Conservation (phyloP, 2,113 vertebrate genomes). For the Colossoma macropomum region DNA sequence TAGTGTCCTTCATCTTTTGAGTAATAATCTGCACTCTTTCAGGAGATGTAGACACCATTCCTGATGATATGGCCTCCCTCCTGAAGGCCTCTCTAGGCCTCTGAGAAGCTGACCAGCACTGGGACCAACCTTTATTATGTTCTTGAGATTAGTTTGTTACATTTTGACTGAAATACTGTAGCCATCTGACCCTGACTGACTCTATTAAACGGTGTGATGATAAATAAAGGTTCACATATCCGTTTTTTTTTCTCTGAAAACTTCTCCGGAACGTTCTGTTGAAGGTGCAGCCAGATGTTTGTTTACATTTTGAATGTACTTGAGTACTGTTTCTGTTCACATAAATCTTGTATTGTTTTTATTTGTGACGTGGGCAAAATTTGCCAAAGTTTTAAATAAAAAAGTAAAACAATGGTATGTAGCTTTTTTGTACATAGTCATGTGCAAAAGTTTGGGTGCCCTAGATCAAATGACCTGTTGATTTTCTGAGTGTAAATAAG, state of each 20-base stretch:
- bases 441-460: no score
- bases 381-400: conserved; percentile 19
- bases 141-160: conserved; percentile 5
- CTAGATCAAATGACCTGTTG: no score
- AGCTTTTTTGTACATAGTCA: not conserved
- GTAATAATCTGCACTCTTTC: not conserved
- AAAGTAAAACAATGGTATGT: not conserved
- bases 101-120: conserved; percentile 31
- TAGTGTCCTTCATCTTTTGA: not conserved
- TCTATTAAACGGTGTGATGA: not conserved
- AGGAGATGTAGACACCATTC: conserved; percentile 58
- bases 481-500: no score
- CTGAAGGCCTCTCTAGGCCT: conserved; percentile 60
- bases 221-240: not conserved
- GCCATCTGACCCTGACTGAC: conserved; percentile 1
- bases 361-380: not conserved
- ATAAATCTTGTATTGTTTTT: conserved; percentile 16
- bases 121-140: not conserved
- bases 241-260: not conserved
- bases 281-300: not conserved
- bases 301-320: conserved; percentile 8
- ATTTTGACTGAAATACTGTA: conserved; percentile 38
- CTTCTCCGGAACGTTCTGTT: not conserved
- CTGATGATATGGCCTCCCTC: conserved; percentile 62
- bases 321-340: not conserved